These are phyloP conservation scores for Rhinatrema bivittatum DNA, from an alignment of 2,797 vertebrate genomes.

Conservation along the genomic window DNA sequence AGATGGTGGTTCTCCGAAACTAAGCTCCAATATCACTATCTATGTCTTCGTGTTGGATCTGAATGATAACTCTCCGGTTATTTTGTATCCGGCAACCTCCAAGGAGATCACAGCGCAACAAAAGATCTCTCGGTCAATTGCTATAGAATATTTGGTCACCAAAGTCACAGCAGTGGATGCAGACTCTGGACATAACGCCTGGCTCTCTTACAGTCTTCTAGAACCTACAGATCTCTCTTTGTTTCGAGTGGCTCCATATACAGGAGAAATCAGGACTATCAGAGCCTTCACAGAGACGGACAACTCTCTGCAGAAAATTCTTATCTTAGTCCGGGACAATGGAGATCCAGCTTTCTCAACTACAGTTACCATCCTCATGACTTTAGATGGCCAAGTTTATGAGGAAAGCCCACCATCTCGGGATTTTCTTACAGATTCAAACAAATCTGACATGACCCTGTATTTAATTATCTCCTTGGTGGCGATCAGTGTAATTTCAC, in stretches of 20 bases:
- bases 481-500: slow-evolving; percentile 72
- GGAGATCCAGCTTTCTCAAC: slow-evolving; percentile 74
- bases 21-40: slow-evolving; percentile 71
- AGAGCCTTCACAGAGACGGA: slow-evolving; percentile 74
- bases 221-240: slow-evolving; percentile 74
- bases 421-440: slow-evolving; percentile 57
- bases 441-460: slow-evolving; percentile 73
- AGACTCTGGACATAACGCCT: slow-evolving; percentile 89
- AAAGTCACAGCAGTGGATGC: slow-evolving; percentile 87
- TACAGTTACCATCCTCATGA: slow-evolving; percentile 70
- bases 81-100: slow-evolving; percentile 69
- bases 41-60: slow-evolving; percentile 85
- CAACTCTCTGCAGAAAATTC: slow-evolving; percentile 59
- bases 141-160: slow-evolving; percentile 72
- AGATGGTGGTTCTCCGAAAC: slow-evolving; percentile 71
- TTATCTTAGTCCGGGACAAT: slow-evolving; percentile 76
- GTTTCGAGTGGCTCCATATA: slow-evolving; percentile 74
- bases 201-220: slow-evolving; percentile 79
- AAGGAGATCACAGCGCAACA: slow-evolving; percentile 59
- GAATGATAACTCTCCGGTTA: slow-evolving; percentile 81
- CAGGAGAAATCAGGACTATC: slow-evolving; percentile 76
- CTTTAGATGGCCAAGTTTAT: slow-evolving; percentile 63
- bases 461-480: slow-evolving; percentile 89
- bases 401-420: slow-evolving; percentile 53
- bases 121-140: slow-evolving; percentile 66